A percentile compares a stretch with the other conserved stretches of the same genome.
phyloP scores from a whole-genome alignment of 1,140 invertebrate genomes.

The Drosophila ercepeae region DNA sequence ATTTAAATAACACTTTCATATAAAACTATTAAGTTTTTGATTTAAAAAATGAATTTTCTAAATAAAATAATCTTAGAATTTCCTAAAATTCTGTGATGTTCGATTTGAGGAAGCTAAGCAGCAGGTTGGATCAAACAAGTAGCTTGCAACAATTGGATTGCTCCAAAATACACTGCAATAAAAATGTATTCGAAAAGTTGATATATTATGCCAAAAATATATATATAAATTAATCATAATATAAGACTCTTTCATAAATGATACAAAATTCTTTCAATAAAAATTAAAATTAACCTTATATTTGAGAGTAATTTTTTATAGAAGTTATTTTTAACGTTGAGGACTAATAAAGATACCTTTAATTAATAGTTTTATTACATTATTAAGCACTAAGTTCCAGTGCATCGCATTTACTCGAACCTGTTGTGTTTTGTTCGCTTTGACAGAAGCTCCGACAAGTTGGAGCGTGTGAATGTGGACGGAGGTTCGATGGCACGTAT shows the following conservation, averaged over 20 bases:
- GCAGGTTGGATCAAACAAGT: background rate
- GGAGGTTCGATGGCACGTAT: too few relatives aligned
- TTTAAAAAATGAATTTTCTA: too few relatives aligned
- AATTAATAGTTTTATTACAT: too few relatives aligned
- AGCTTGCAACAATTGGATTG: background rate
- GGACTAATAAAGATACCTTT: background rate
- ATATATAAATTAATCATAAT: background rate
- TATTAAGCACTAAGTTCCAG: too few relatives aligned
- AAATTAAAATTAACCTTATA: background rate
- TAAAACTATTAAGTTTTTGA: too few relatives aligned
- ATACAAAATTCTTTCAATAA: background rate
- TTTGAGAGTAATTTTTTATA: background rate
- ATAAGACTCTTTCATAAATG: background rate
- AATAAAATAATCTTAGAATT: background rate
- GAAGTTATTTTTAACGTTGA: background rate
- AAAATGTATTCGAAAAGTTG: background rate
- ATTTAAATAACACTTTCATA: too few relatives aligned
- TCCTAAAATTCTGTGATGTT: background rate
- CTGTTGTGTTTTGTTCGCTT: constrained; percentile 34
- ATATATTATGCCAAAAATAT: background rate
- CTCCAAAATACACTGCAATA: background rate
- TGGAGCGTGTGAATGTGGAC: background rate
- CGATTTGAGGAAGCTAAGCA: background rate
- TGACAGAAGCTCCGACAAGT: background rate
- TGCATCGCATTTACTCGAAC: background rate